Base-by-base conservation (phyloP, 2,797 vertebrate species). In the Euthynnus affinis region DNA sequence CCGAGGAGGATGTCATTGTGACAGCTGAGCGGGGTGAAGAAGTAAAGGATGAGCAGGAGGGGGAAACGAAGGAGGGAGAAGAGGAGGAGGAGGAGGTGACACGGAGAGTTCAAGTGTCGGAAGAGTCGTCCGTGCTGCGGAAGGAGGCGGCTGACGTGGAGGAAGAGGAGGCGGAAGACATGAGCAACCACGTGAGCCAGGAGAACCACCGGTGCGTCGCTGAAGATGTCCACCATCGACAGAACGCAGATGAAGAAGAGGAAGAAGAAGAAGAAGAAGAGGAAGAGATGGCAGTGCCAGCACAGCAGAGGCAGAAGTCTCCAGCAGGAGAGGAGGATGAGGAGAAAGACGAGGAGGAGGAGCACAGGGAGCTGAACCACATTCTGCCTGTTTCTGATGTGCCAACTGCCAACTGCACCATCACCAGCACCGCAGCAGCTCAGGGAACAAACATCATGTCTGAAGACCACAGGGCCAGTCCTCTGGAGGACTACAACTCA, bases 371-470 rank as follows among this genome's bases (percentile, higher is more conserved):
- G 0, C 93, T 92, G 0, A 94, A 94, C 0, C 91, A 92, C 5
- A 91, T 91, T 49, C 94, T 91, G 27, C 63, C 92, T 44, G 40
- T 83, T 60, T 78, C 88, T 69, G 84, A 86, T 69, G 61, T 83
- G 87, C 87, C 90, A 80, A 86, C 74, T 32, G 84, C 84, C 75
- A 76, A 90, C 73, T 72, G 67, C 87, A 93, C 86, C 82, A 91
- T 93, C 87, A 92, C 92, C 88, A 81, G 84, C 93, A 90, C 81
- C 13, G 82, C 92, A 85, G 91, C 87, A 83, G 89, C 94, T 95
- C 94, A 95, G 94, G 94, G 90, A 94, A 89, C 86, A 70, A 84
- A 82, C 68, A 71, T 68, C 57, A 89, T 86, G 95, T 93, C 88
- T 25, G 87, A 94, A 88, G 87, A 88, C 76, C 86, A 84, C 80